Evolutionary conservation across 1,140 invertebrate genomes (phyloP).

Genomic region (Brachionus calyciflorus): DNA sequence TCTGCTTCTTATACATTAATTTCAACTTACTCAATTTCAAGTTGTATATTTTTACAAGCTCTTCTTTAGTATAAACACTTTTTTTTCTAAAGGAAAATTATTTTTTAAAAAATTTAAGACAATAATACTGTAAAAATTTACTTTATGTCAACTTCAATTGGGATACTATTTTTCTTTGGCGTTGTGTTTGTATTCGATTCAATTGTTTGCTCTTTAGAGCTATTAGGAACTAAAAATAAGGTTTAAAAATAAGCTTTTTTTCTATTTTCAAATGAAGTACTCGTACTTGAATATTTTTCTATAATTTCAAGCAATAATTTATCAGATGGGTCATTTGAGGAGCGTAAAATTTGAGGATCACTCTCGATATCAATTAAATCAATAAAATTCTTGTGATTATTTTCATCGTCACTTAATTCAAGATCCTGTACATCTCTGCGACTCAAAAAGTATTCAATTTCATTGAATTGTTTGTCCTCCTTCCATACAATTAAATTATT

Average conservation of each 20-base stretch:
- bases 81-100: not conserved
- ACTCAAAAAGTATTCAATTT: not conserved
- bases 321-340: not conserved
- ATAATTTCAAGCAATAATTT: not conserved
- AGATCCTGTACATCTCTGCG: too few species aligned
- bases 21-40: conserved; percentile 12
- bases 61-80: not conserved
- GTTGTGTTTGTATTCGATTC: not conserved
- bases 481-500: not conserved
- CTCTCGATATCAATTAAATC: not conserved
- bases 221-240: not conserved
- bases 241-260: not conserved
- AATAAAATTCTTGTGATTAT: not conserved
- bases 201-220: not conserved
- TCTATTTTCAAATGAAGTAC: too few species aligned
- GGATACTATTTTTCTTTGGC: too few species aligned
- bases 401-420: not conserved
- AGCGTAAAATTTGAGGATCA: not conserved
- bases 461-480: not conserved
- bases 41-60: conserved; percentile 14
- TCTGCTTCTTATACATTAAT: not conserved
- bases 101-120: too few species aligned
- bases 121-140: too few species aligned
- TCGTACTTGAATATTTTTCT: not conserved
- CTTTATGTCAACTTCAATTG: too few species aligned